Evolutionary conservation across 1,140 invertebrate genomes (phyloP).

Genomic region (Oedothorax gibbosus): DNA sequence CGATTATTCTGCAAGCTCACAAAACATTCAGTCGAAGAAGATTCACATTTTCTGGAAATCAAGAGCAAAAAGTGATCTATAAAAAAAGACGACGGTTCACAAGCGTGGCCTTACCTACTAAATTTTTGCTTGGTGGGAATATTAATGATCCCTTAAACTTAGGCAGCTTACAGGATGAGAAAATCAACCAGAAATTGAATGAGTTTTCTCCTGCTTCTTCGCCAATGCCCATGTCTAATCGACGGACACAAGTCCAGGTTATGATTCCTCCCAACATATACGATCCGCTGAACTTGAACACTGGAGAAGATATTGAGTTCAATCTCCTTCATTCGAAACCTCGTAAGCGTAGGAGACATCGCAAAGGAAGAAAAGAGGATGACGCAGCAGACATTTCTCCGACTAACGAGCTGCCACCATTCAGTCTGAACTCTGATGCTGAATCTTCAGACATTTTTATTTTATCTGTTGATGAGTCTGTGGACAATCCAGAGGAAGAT

Average conservation of each 20-base stretch:
- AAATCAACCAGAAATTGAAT: conserved; percentile 82
- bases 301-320: conserved; percentile 81
- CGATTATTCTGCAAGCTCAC: neutral
- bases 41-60: conserved; percentile 41
- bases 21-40: conserved; percentile 14
- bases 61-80: conserved; percentile 11
- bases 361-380: conserved; percentile 74
- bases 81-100: conserved; percentile 61
- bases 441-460: neutral
- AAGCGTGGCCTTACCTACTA: conserved; percentile 81
- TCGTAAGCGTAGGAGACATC: conserved; percentile 25
- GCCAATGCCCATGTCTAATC: conserved; percentile 86
- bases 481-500: neutral
- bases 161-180: conserved; percentile 90
- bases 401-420: conserved; percentile 31
- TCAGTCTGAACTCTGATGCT: conserved; percentile 19
- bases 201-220: conserved; percentile 88
- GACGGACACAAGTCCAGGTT: conserved; percentile 86
- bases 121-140: conserved; percentile 94
- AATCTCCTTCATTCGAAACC: conserved; percentile 73
- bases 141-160: conserved; percentile 95
- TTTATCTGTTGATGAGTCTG: neutral
- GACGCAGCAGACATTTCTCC: conserved; percentile 22
- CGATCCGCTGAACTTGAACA: conserved; percentile 88
- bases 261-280: conserved; percentile 92